These are phyloP conservation scores for Cetoscarus ocellatus DNA, from an alignment of 2,797 vertebrate genomes.

Conservation along the genomic window DNA sequence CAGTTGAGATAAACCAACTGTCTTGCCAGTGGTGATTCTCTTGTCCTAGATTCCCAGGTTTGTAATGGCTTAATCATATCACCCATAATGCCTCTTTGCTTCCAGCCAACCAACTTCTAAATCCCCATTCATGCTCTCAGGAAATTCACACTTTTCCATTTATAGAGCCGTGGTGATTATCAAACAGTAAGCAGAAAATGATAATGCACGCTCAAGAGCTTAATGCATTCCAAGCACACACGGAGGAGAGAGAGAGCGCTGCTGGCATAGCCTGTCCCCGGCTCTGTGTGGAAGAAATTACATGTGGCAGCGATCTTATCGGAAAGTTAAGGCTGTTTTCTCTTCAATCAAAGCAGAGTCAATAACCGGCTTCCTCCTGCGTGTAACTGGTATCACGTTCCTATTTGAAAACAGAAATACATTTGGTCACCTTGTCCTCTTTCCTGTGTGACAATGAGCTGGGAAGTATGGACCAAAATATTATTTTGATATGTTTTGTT, in stretches of 20 bases:
- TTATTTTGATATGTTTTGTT: no score
- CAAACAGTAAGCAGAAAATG: conserved; percentile 54
- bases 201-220: conserved; percentile 56
- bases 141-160: conserved; percentile 68
- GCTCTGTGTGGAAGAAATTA: conserved; percentile 32
- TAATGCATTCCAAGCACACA: conserved; percentile 36
- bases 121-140: conserved; percentile 55
- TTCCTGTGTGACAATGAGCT: conserved; percentile 12
- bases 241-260: conserved; percentile 9
- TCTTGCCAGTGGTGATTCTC: conserved; percentile 54
- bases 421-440: conserved; percentile 47
- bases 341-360: conserved; percentile 40
- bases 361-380: conserved; percentile 19
- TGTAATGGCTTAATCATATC: conserved; percentile 68
- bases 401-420: conserved; percentile 29
- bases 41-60: conserved; percentile 63
- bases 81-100: conserved; percentile 62
- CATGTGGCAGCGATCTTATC: conserved; percentile 46
- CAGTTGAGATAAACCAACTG: conserved; percentile 63
- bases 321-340: conserved; percentile 27
- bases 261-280: conserved; percentile 32
- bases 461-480: no score
- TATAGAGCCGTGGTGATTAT: conserved; percentile 72
- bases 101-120: conserved; percentile 54
- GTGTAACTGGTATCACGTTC: conserved; percentile 32